phyloP scores from a whole-genome alignment of 2,888 invertebrate genomes.

The Taphrorychus bicolor region DNA sequence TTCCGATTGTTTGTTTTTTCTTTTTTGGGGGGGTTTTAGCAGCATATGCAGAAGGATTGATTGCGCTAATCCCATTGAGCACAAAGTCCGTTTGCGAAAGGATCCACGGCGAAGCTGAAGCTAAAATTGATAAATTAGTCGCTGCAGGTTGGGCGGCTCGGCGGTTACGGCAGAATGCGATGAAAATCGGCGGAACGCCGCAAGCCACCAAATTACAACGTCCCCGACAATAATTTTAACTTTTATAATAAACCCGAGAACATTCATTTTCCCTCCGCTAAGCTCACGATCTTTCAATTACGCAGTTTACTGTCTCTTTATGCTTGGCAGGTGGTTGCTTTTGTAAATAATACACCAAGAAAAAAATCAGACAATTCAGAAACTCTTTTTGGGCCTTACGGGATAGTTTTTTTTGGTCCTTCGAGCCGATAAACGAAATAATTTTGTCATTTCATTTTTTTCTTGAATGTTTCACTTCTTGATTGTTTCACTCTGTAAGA shows the following conservation, averaged over 20 bases:
- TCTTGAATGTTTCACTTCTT: no score
- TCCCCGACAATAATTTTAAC: constrained; percentile 45
- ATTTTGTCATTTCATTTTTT: no score
- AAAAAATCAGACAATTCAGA: no score
- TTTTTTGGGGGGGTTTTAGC: background rate
- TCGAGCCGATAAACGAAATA: no score
- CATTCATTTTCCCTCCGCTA: constrained; percentile 35
- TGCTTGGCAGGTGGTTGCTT: background rate
- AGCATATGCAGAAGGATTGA: background rate
- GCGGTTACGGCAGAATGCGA: constrained; percentile 45
- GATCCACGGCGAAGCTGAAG: constrained; percentile 50
- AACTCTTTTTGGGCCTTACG: no score
- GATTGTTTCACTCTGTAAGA: no score
- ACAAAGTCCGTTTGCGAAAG: background rate
- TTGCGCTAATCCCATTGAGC: background rate
- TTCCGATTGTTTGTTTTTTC: background rate
- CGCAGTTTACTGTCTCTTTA: constrained; percentile 33
- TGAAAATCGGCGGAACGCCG: constrained; percentile 49
- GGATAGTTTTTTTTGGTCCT: background rate
- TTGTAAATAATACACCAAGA: background rate
- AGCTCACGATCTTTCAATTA: constrained; percentile 39
- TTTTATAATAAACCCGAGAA: constrained; percentile 41
- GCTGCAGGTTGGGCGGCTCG: constrained; percentile 42
- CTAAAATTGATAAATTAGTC: constrained; percentile 54
- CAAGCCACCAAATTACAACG: constrained; percentile 42